These are phyloP conservation scores for Phaethornis superciliosus DNA, from an alignment of 2,113 vertebrate species.

Conservation along the genomic window DNA sequence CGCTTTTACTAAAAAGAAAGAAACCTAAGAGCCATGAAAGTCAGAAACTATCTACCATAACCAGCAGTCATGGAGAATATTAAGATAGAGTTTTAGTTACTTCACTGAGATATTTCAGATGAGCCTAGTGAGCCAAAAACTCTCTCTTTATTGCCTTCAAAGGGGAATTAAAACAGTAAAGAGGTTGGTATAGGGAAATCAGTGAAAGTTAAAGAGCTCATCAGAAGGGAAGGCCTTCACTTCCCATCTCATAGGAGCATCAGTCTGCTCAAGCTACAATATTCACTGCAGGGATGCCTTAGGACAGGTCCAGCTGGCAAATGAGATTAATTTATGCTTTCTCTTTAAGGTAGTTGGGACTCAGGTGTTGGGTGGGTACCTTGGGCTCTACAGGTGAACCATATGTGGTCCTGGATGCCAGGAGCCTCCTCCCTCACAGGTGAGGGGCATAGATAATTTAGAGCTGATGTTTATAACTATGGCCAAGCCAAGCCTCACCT, in stretches of 20 bases:
- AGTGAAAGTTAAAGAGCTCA: conserved; percentile 9
- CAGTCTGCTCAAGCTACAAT: background rate
- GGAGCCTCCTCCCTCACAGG: background rate
- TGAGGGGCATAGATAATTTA: fast-evolving
- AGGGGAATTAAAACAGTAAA: conserved; percentile 25
- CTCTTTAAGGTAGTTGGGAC: background rate
- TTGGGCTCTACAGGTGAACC: background rate
- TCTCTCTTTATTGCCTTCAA: conserved; percentile 11
- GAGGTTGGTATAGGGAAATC: background rate
- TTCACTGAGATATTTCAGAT: conserved; percentile 8
- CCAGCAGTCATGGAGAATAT: background rate
- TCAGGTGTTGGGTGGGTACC: background rate
- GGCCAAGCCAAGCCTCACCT: fast-evolving
- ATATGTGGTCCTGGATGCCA: background rate
- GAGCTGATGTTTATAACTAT: background rate
- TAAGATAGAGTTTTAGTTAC: background rate
- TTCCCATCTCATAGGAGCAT: background rate
- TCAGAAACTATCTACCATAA: background rate
- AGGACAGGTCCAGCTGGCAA: background rate
- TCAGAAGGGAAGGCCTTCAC: background rate
- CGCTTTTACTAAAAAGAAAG: background rate
- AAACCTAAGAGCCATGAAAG: background rate
- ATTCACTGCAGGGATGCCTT: background rate
- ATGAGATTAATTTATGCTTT: background rate
- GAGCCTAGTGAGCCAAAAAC: background rate